Base-by-base conservation (phyloP, 2,888 invertebrate species). In the Eugnorisma glareosa region DNA sequence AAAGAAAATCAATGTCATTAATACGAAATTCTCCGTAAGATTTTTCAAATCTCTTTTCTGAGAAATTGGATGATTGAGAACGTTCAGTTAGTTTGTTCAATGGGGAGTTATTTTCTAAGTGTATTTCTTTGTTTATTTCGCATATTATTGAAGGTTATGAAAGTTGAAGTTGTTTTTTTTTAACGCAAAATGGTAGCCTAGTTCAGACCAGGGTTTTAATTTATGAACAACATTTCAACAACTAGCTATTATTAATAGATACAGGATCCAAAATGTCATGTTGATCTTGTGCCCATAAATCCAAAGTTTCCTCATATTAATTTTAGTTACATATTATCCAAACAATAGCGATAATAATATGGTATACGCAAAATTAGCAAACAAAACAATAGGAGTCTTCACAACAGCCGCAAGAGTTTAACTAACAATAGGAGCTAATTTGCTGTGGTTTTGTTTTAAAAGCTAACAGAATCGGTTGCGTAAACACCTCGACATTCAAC, bases 401-500 rank as follows among this genome's bases (percentile, higher is more conserved):
- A 74, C 66, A 79, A 57, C 67, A 84, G 84, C 78, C 84, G 76
- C 86, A 77, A 74, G 68, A 86, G 79, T 89, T 87, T 76, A 84
- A 86, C 86, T 77, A 86, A 88, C 88, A 88, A 88, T 86, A 70
- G 79, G n/a, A 72, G 77, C 80, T 84, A 88, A 89, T 89, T 89
- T 84, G 88, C 77, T 75, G 89, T 68, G 84, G 86, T 82, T 82
- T 81, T 79, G 86, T 86, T 89, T 86, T 86, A 86, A 89, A 87
- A 88, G 88, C 88, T 77, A 84, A 87, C 86, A 81, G 74, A 86
- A 89, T 89, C 54, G 86, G 72, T 77, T 87, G 73, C 84, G 89
- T 86, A 86, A 88, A 86, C 78, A 86, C 78, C 82, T 82, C 78
- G 70, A 73, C 81, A 84, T 89, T 81, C 57, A 80, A 77, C 79